These are phyloP conservation scores for Horisme vitalbata DNA, from an alignment of 2,888 invertebrate genomes.

Conservation along the genomic window DNA sequence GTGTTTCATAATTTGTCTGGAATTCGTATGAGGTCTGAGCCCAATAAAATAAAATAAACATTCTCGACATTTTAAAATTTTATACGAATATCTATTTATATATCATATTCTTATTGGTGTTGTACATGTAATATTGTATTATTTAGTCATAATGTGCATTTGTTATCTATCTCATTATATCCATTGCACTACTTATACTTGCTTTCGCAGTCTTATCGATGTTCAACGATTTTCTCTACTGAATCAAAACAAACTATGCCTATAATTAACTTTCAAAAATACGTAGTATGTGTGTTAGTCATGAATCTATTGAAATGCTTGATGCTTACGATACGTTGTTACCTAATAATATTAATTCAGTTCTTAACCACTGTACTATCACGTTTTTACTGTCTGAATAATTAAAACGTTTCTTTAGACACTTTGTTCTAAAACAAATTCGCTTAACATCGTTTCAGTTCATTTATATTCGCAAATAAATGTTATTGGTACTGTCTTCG, in stretches of 20 bases:
- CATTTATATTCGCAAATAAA: constrained; percentile 26
- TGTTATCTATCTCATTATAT: background rate
- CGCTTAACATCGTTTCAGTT: constrained; percentile 19
- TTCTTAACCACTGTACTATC: constrained; percentile 8
- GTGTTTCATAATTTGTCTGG: no score
- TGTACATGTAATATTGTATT: background rate
- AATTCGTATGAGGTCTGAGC: no score
- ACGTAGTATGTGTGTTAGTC: background rate
- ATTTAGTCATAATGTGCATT: background rate
- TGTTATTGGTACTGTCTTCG: constrained; percentile 21
- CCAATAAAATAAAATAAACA: no score
- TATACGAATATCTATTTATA: background rate
- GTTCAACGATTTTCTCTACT: no score
- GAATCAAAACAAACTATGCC: background rate
- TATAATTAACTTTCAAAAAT: background rate
- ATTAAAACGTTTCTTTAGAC: constrained; percentile 11
- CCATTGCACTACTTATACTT: background rate
- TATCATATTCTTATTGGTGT: background rate
- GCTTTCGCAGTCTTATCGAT: background rate
- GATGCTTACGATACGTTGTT: background rate
- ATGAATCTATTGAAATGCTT: background rate
- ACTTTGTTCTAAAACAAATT: constrained; percentile 20
- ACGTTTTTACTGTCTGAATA: constrained; percentile 10
- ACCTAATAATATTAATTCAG: background rate
- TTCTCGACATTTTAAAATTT: background rate